Base-by-base conservation (phyloP, 1,140 invertebrate species). In the Xylocopa sonorina region DNA sequence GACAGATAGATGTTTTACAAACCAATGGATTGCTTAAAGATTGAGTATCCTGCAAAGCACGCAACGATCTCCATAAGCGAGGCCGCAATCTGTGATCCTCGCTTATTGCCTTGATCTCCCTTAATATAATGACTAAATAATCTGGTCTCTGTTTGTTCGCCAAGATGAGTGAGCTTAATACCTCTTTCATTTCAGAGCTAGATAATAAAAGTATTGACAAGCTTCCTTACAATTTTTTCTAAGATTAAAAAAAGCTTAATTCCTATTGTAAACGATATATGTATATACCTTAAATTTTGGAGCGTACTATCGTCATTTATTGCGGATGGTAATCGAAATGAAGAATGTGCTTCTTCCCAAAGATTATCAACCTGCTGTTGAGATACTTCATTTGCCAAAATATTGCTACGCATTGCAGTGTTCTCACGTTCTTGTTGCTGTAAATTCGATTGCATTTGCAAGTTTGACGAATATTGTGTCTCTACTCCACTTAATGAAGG, bases 81-180 rank as follows among this genome's bases (percentile, higher is more conserved):
- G 95, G 93, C 38, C 95, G 89, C 38, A 95, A 88, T 80, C 86
- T 87, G n/a, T 94, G 93, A 86, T 96, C 95, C 6, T 95, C 95
- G 81, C 94, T 95, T 41, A 96, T 94, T 46, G 94, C 88, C 82
- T 95, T 95, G 50, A 96, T 90, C 88, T 96, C 95, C 80, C 93
- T 92, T 71, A 96, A 94, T 69, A 96, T 89, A 83, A 95, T 95
- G 62, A 96, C 94, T 24, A 96, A 89, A 87, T 95, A 95, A 83
- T 96, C 95, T 1, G 95, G 95, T 76, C 95, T 92, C 60, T 92
- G 94, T 89, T 95, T 95, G 89, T 96, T 96, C 1, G 95, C 95
- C 2, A 94, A 94, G 41, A 97, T 95, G 18, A 96, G 90, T 4
- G 95, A 94, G n/a, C 95, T 95, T 2, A 96, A 93, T 87, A 96